Percentiles rank a stretch among this genome's conserved stretches.
These are phyloP conservation scores for Xanthorhoe designata DNA, from an alignment of 2,888 invertebrate genomes.

Conservation along the genomic window DNA sequence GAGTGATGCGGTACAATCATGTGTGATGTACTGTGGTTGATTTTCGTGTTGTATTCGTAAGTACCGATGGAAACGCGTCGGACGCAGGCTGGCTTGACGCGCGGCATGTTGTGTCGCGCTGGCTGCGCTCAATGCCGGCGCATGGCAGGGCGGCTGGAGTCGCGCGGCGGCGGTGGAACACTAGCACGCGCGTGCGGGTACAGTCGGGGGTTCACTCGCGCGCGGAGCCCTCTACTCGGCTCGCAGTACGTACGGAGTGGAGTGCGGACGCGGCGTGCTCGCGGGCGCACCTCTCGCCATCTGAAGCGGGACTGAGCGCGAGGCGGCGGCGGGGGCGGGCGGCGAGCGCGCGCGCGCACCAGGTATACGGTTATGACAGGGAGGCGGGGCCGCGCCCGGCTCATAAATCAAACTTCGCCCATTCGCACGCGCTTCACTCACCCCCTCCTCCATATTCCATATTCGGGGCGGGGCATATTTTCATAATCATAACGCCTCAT, in stretches of 20 bases:
- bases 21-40: constrained; percentile 62
- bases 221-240: constrained; percentile 65
- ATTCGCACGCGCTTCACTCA: constrained; percentile 87
- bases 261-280: constrained; percentile 65
- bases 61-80: constrained; percentile 86
- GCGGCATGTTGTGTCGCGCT: constrained; percentile 78
- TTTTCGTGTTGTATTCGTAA: constrained; percentile 62
- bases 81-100: constrained; percentile 84
- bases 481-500: constrained; percentile 86
- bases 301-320: constrained; percentile 84
- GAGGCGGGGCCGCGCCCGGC: constrained; percentile 87
- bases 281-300: constrained; percentile 83
- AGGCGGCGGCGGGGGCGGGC: constrained; percentile 74
- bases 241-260: constrained; percentile 65
- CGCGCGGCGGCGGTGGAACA: constrained; percentile 44
- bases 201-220: constrained; percentile 60
- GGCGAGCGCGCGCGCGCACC: constrained; percentile 86
- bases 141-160: constrained; percentile 75
- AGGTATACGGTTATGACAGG: constrained; percentile 89
- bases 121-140: constrained; percentile 75
- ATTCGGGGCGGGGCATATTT: constrained; percentile 86
- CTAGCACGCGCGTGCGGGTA: constrained; percentile 35
- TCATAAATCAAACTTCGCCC: constrained; percentile 89
- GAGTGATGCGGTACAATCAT: constrained; percentile 48
- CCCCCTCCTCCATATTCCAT: constrained; percentile 88